Evolutionary conservation across 2,888 invertebrate genomes (phyloP).

Genomic region (Microctonus brassicae): DNA sequence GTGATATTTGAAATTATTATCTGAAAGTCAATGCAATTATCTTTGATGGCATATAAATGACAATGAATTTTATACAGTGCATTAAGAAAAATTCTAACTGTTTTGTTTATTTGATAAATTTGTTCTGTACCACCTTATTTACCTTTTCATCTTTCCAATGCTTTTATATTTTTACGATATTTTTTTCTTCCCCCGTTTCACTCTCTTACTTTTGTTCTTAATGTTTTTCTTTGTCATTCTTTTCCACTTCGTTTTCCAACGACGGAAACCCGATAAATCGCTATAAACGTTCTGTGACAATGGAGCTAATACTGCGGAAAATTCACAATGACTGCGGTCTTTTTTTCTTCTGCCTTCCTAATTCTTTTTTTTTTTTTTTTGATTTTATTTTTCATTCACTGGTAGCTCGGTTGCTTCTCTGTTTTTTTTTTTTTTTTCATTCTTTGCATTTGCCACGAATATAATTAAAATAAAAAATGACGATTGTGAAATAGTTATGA

Average conservation of each 20-base stretch:
- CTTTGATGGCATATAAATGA: neutral
- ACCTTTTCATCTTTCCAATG: neutral
- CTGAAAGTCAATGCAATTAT: neutral
- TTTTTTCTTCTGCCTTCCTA: neutral
- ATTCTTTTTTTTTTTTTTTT: neutral
- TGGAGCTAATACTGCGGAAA: constrained; percentile 19
- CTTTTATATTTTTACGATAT: neutral
- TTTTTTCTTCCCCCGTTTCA: neutral
- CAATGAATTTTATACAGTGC: too few relatives aligned
- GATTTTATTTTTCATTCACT: neutral
- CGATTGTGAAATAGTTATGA: neutral
- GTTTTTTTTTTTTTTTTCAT: neutral
- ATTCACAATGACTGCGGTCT: neutral
- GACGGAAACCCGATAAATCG: neutral
- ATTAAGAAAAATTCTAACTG: too few relatives aligned
- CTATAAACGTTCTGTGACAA: constrained; percentile 21
- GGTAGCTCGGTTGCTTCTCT: neutral
- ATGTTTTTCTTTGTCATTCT: neutral
- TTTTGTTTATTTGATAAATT: too few relatives aligned
- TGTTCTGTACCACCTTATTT: neutral
- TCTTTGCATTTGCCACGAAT: neutral
- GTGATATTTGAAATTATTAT: neutral
- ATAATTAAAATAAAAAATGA: neutral
- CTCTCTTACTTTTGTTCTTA: neutral
- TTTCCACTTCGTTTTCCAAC: neutral